Evolutionary conservation across 2,113 vertebrate species (phyloP).

Genomic region (Eptesicus fuscus): DNA sequence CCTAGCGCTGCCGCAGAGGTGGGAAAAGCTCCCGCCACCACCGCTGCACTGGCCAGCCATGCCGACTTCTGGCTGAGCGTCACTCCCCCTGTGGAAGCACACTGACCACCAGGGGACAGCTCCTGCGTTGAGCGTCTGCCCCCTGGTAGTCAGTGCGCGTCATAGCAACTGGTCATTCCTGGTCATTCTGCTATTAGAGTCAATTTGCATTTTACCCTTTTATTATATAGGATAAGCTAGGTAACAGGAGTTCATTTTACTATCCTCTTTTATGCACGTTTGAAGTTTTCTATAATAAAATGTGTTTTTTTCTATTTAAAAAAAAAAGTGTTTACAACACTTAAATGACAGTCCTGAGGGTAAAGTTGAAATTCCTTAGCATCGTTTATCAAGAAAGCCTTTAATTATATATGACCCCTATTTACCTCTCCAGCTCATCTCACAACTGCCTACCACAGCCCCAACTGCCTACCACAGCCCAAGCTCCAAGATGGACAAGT

Average conservation of each 20-base stretch:
- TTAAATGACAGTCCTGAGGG: background rate
- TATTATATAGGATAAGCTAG: background rate
- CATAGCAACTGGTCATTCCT: too few species aligned
- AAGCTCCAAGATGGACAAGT: background rate
- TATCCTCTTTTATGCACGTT: background rate
- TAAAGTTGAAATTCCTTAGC: constrained; percentile 47
- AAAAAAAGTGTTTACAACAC: constrained; percentile 6
- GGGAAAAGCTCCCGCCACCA: too few species aligned
- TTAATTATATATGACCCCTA: background rate
- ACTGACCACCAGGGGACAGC: too few species aligned
- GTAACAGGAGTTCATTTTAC: constrained; percentile 24
- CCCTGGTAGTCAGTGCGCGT: too few species aligned
- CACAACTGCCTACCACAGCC: background rate
- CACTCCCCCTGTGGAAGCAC: too few species aligned
- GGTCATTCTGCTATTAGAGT: too few species aligned
- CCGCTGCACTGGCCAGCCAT: too few species aligned
- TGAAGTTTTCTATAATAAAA: background rate
- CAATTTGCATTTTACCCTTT: too few species aligned
- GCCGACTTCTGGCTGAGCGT: too few species aligned
- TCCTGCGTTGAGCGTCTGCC: too few species aligned
- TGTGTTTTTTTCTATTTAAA: background rate
- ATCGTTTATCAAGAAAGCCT: constrained; percentile 11
- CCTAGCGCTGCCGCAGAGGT: too few species aligned
- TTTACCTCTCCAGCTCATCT: background rate
- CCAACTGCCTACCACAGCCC: background rate